Conservation (phyloP, 2,113 vertebrate genomes). For the Corvus cornix region DNA sequence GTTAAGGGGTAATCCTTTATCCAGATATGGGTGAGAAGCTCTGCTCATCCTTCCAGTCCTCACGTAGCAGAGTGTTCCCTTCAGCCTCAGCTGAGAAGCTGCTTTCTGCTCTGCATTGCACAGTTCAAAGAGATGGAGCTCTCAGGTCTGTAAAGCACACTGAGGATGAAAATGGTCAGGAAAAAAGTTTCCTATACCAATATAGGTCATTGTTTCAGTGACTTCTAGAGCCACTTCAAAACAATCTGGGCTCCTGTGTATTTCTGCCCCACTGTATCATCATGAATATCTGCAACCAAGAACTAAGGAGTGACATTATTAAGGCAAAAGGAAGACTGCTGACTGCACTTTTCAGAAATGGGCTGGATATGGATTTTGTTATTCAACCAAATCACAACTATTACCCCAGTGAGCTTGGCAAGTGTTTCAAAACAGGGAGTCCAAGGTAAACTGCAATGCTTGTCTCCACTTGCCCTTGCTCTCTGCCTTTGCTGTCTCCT, state of each 20-base stretch:
- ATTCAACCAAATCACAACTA: neutral
- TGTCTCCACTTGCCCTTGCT: slow-evolving; percentile 24
- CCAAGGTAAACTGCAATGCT: neutral
- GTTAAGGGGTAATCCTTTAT: neutral
- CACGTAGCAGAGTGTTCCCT: neutral
- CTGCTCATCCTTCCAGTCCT: neutral
- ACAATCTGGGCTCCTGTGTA: neutral
- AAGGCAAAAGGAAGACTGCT: neutral
- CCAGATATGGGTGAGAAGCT: neutral
- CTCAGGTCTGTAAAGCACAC: neutral
- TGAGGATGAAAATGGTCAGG: neutral
- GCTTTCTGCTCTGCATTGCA: slow-evolving; percentile 11
- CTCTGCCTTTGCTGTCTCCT: slow-evolving; percentile 30
- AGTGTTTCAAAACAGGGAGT: slow-evolving; percentile 21
- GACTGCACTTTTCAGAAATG: neutral
- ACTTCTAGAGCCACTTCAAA: slow-evolving; percentile 1
- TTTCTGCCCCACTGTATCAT: neutral
- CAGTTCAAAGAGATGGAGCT: neutral
- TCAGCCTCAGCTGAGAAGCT: slow-evolving; percentile 1
- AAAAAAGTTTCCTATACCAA: neutral
- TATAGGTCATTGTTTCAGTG: slow-evolving; percentile 20
- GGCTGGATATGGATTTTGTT: slow-evolving; percentile 8
- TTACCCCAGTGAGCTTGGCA: neutral
- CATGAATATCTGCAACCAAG: neutral
- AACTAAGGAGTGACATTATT: neutral